A percentile compares a stretch with the other conserved stretches of the same genome.
These are phyloP conservation scores for Vidua chalybeata DNA, from an alignment of 2,113 vertebrate species.

Conservation along the genomic window DNA sequence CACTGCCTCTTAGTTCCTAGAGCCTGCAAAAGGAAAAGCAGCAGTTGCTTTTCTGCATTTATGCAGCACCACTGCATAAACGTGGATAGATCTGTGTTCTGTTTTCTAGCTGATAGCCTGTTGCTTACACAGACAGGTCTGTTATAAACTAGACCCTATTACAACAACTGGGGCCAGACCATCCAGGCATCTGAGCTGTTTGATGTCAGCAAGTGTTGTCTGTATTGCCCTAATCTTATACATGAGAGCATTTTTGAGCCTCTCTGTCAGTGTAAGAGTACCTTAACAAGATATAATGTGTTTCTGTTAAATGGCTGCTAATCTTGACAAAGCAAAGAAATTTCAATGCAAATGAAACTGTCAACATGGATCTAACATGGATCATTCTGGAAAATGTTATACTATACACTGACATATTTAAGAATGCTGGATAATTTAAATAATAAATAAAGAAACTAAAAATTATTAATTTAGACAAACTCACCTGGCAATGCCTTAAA, in stretches of 20 bases:
- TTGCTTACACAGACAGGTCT: neutral
- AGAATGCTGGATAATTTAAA: neutral
- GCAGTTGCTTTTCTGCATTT: neutral
- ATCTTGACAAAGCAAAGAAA: neutral
- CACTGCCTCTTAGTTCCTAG: neutral
- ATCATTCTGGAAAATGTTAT: neutral
- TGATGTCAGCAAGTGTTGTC: neutral
- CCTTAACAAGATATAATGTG: neutral
- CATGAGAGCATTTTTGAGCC: neutral
- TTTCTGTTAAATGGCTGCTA: neutral
- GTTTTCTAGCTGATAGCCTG: neutral
- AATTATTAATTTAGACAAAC: neutral
- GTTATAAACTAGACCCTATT: neutral
- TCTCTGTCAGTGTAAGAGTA: neutral
- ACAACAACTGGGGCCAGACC: neutral
- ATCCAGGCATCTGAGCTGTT: neutral
- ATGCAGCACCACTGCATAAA: neutral
- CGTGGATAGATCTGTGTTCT: neutral
- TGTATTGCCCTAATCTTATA: neutral
- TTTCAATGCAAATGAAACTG: neutral
- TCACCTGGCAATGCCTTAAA: neutral
- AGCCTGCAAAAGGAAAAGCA: neutral
- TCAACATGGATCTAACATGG: neutral
- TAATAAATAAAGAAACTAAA: neutral
- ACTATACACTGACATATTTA: neutral